A percentile compares a stretch with the other conserved stretches of the same genome.
Conservation (phyloP, 2,888 invertebrate species). For the Apamea anceps region DNA sequence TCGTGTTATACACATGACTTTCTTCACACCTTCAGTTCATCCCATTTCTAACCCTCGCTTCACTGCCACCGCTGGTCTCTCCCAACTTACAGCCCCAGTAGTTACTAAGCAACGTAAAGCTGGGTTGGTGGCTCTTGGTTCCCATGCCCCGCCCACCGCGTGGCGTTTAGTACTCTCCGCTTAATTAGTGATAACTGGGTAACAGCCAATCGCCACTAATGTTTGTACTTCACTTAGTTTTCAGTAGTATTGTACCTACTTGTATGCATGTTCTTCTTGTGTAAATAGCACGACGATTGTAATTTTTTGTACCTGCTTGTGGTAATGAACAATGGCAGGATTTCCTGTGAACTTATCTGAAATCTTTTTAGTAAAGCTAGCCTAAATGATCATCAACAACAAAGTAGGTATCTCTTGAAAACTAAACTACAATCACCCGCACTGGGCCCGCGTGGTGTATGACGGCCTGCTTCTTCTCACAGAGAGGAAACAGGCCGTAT, state of each 20-base stretch:
- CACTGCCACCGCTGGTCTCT: constrained; percentile 13
- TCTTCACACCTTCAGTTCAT: not conserved
- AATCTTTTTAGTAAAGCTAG: not conserved
- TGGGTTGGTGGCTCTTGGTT: constrained; percentile 66
- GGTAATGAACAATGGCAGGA: not conserved
- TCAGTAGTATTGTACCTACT: constrained; percentile 23
- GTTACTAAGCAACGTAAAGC: constrained; percentile 35
- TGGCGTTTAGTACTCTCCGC: constrained; percentile 62
- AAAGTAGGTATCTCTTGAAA: not conserved
- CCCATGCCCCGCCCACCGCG: constrained; percentile 83
- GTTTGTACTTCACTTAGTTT: constrained; percentile 63
- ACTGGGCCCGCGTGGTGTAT: not conserved
- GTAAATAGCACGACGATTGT: not conserved
- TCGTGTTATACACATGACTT: not conserved
- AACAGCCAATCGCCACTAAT: constrained; percentile 75
- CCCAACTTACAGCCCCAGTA: constrained; percentile 18
- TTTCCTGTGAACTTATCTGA: too few relatives aligned
- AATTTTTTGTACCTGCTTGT: not conserved
- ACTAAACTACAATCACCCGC: not conserved
- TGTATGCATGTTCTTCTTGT: constrained; percentile 3
- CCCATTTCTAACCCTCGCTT: not conserved
- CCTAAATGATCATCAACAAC: too few relatives aligned
- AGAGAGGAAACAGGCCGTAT: not conserved
- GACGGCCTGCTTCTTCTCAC: not conserved
- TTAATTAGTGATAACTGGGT: constrained; percentile 75